Base-by-base conservation (phyloP, 2,797 vertebrate genomes). In the Vespertilio murinus region DNA sequence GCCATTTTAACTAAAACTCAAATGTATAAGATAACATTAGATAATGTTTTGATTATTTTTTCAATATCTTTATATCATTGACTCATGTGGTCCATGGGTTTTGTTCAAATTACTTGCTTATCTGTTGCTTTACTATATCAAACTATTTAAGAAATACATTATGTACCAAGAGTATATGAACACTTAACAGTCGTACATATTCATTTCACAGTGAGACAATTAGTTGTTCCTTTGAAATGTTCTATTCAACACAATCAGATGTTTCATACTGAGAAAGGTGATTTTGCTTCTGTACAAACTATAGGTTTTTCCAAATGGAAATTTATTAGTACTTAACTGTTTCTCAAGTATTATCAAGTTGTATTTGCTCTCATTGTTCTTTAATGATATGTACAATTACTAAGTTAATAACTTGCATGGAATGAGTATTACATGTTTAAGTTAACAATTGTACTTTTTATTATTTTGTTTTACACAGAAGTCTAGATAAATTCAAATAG, bases 311-410 rank as follows among this genome's bases (percentile, higher is more conserved):
- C 85, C 97, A 94, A 96, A 96, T 96, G 97, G 94, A 98, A 97
- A 97, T 96, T 91, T 97, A 96, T 93, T 92, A 95, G 95, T 97
- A 97, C 96, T 97, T 96, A 98, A 97, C 94, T 97, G 96, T 97
- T 98, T 98, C 97, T 64, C 95, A 97, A 97, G 94, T 98, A 97
- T 97, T 98, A 94, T 92, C 97, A 98, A 93, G 74, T 94, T 98
- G 97, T 98, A 97, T 98, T 98, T 98, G 97, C 96, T 98, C 97
- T 97, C 95, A 94, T 75, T 98, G 95, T 98, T 98, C 96, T 97
- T 98, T 97, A 98, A 98, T 97, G 96, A 96, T 97, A 98, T 97
- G 81, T 98, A 93, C 97, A 97, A 97, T 93, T 83, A 90, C 96
- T 97, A 74, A 82, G 94, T 95, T 95, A 97, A 93, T 79, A 70